Evolutionary conservation across 2,113 vertebrate genomes (phyloP).

Genomic region (Apteryx owenii): DNA sequence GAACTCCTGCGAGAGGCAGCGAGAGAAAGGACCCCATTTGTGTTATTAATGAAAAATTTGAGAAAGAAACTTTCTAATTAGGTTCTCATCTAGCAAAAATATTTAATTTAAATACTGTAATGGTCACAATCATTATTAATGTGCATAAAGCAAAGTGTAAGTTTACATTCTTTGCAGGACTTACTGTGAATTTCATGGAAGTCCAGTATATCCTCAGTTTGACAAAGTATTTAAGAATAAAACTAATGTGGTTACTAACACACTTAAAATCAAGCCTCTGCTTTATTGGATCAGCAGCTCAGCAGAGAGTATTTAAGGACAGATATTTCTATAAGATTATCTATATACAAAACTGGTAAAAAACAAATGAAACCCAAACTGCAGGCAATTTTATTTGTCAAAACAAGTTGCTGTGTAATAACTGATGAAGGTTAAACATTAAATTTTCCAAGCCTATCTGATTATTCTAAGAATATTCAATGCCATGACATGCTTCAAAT

Average conservation of each 20-base stretch:
- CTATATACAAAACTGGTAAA: background rate
- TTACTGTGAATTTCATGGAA: background rate
- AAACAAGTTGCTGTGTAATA: background rate
- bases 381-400: background rate
- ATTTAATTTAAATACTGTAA: background rate
- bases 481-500: conserved; percentile 32
- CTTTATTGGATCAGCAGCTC: background rate
- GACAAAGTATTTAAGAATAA: background rate
- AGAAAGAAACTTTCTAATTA: background rate
- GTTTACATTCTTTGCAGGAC: background rate
- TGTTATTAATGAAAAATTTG: background rate
- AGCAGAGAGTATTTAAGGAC: background rate
- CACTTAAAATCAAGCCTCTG: background rate
- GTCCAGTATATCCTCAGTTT: background rate
- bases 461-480: conserved; percentile 17
- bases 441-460: background rate
- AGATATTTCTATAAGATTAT: no score
- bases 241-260: background rate
- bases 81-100: background rate
- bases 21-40: background rate
- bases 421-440: conserved; percentile 50
- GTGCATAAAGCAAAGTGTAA: background rate
- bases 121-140: background rate
- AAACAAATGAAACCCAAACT: background rate
- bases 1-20: background rate